Conservation (phyloP, 2,113 vertebrate species). For the Brienomyrus brachyistius region DNA sequence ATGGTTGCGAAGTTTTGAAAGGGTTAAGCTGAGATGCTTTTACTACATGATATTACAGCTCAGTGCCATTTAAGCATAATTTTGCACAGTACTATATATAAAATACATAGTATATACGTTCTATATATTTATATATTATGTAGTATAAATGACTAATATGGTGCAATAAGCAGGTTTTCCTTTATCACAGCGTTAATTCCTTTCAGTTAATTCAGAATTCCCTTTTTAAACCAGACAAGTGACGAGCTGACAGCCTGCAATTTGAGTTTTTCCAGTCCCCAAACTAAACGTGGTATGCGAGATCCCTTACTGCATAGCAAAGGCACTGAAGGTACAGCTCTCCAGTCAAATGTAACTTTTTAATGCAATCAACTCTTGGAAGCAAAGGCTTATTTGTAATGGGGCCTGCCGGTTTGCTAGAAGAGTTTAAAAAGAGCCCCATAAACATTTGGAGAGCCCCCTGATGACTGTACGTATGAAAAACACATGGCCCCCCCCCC, state of each 20-base stretch:
- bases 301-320: neutral
- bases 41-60: neutral
- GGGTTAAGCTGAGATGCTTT: neutral
- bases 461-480: neutral
- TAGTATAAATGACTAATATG: neutral
- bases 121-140: neutral
- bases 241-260: neutral
- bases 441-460: neutral
- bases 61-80: neutral
- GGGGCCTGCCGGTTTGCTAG: neutral
- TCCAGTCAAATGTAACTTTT: neutral
- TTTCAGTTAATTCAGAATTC: neutral
- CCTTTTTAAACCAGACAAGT: neutral
- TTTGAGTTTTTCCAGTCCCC: neutral
- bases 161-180: neutral
- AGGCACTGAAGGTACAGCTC: neutral
- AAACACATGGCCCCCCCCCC: neutral
- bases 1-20: neutral
- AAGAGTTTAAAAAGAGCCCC: neutral
- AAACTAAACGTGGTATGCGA: neutral
- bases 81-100: neutral
- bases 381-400: neutral
- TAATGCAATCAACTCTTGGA: neutral
- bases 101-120: neutral
- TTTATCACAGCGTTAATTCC: neutral